Evolutionary conservation across 2,888 invertebrate species (phyloP), one percentile per base, ranked within the genome.

Genomic region (Temnothorax unifasciatus): DNA sequence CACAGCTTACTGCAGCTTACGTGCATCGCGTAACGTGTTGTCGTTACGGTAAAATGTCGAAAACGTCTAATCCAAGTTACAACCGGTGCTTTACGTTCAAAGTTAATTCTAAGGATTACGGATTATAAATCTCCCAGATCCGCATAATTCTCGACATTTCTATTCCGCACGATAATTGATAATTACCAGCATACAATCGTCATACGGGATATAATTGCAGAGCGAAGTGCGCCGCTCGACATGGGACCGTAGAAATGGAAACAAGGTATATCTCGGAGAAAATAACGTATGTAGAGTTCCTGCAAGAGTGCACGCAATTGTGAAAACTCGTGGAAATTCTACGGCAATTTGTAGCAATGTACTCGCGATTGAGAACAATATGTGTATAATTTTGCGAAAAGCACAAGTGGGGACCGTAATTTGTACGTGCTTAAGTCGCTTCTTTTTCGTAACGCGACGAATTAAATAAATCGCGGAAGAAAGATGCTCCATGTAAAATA

Each of bases 241-340:
- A 57, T 68, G 69, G n/a, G 76, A 76, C 38, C 41, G 50, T 44
- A 82, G 38, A 82, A 82, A 82, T 82, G 47, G 61, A 81, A 76
- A 59, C 59, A 25, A 75, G 38, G 21, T 47, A 61, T 47, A 52
- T 74, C 47, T 50, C 29, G 44, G n/a, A 52, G 77, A 44, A 82
- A 76, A 82, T 82, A 81, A 81, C 38, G 71, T 44, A 69, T 38
- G 47, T 15, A 59, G 21, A 34, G 29, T 29, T 69, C 73, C 5
- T 18, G 73, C 9, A 11, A 29, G 41, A 64, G 25, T 34, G 34
- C 29, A 54, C 29, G 68, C 15, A 77, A 57, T 81, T 73, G 74
- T 59, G 73, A 81, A 81, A 81, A 81, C 38, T 21, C 79, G 47
- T 81, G 74, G 79, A 81, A 81, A 81, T 44, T 61, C 34, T 25